phyloP scores from a whole-genome alignment of 92 coral and sea anemone species.

The Plumapathes pennacea region DNA sequence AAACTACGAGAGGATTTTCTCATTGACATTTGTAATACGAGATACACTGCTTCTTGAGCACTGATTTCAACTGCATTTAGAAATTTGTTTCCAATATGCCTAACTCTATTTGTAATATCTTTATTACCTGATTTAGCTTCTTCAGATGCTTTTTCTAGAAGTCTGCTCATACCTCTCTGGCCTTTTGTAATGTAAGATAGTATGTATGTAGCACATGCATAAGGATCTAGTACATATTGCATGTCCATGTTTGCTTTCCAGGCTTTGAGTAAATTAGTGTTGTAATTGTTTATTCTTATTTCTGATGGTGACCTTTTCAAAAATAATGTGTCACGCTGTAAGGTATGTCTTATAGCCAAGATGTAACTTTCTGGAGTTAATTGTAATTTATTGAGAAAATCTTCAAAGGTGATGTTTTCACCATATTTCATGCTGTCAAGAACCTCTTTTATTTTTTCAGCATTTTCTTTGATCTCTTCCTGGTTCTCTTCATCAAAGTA shows the following conservation, averaged over 20 bases:
- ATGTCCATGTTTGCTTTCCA: slow-evolving; percentile 73
- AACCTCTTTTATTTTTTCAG: slow-evolving; percentile 18
- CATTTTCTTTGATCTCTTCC: slow-evolving; percentile 15
- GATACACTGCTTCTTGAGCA: slow-evolving; percentile 68
- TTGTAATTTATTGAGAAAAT: slow-evolving; percentile 21
- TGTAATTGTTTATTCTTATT: slow-evolving; percentile 54
- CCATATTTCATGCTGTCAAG: slow-evolving; percentile 38
- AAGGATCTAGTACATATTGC: slow-evolving; percentile 59
- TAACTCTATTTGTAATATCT: slow-evolving; percentile 29
- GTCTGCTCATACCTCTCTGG: slow-evolving; percentile 71
- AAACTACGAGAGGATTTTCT: slow-evolving; percentile 42
- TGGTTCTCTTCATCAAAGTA: slow-evolving; percentile 2
- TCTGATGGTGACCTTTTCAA: slow-evolving; percentile 55
- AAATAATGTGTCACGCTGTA: slow-evolving; percentile 37
- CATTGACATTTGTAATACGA: slow-evolving; percentile 63
- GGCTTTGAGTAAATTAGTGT: slow-evolving; percentile 33
- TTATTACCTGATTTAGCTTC: slow-evolving; percentile 62
- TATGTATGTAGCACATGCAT: slow-evolving; percentile 66
- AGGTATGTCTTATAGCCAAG: slow-evolving; percentile 30
- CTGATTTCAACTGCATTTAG: slow-evolving; percentile 67
- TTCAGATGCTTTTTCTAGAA: slow-evolving; percentile 48
- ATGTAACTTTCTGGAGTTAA: slow-evolving; percentile 41
- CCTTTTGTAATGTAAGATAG: slow-evolving; percentile 66
- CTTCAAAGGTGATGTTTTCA: slow-evolving; percentile 33
- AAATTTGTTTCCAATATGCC: slow-evolving; percentile 62